Conservation (phyloP, 2,113 vertebrate species). For the Nibea coibor region DNA sequence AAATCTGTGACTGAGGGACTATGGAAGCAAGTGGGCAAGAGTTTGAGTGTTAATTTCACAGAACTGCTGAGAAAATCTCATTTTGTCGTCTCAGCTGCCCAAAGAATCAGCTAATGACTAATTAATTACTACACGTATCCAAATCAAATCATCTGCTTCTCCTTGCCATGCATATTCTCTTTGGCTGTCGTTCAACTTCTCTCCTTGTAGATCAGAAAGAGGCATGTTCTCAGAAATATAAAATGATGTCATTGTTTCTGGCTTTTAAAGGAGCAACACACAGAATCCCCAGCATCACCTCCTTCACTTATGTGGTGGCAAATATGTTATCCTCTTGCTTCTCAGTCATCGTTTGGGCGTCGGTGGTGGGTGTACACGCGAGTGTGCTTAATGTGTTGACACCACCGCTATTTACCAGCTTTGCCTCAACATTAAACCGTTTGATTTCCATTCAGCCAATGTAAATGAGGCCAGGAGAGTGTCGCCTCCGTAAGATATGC, state of each 20-base stretch:
- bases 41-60: conserved; percentile 63
- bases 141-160: conserved; percentile 70
- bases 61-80: conserved; percentile 68
- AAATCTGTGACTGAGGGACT: conserved; percentile 45
- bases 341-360: conserved; percentile 72
- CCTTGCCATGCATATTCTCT: conserved; percentile 55
- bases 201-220: conserved; percentile 27
- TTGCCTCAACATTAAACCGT: conserved; percentile 77
- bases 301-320: conserved; percentile 22
- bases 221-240: conserved; percentile 17
- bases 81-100: conserved; percentile 73
- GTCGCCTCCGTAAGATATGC: conserved; percentile 88
- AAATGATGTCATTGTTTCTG: conserved; percentile 52
- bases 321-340: conserved; percentile 27
- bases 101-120: conserved; percentile 76
- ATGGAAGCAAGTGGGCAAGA: conserved; percentile 25
- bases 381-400: conserved; percentile 72
- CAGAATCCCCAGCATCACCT: conserved; percentile 20
- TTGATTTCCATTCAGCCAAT: conserved; percentile 88
- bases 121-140: conserved; percentile 74
- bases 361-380: conserved; percentile 38
- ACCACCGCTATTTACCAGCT: conserved; percentile 82
- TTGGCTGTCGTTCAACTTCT: conserved; percentile 59
- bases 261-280: conserved; percentile 26
- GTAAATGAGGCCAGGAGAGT: conserved; percentile 85